A percentile compares a stretch with the other conserved stretches of the same genome.
Evolutionary conservation across 1,140 invertebrate genomes (phyloP).

Genomic region (Drosophila truncata): DNA sequence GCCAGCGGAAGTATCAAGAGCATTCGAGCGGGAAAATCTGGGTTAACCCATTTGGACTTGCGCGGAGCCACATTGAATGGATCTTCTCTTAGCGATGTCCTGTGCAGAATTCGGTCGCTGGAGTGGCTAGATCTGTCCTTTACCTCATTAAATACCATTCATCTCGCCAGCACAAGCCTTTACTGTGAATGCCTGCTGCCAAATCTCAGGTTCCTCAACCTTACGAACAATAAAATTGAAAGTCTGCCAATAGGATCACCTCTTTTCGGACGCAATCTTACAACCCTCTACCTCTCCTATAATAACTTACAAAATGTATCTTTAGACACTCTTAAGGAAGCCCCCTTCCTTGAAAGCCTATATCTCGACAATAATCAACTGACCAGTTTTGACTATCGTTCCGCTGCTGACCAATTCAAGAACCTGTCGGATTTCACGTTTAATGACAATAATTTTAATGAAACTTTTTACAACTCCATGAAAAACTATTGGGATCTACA

Average conservation of each 20-base stretch:
- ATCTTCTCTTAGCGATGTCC: not conserved
- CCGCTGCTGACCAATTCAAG: not conserved
- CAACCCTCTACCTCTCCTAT: not conserved
- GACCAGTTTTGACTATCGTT: not conserved
- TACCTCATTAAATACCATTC: not conserved
- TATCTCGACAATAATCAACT: not conserved
- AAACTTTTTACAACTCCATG: no score
- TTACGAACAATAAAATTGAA: not conserved
- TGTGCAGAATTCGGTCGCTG: not conserved
- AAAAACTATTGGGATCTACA: no score
- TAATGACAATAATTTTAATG: not conserved
- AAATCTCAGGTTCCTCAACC: not conserved
- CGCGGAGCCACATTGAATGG: not conserved
- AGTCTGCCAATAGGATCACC: not conserved
- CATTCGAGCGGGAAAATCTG: not conserved
- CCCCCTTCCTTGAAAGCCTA: not conserved
- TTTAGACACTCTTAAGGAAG: not conserved
- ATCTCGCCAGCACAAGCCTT: not conserved
- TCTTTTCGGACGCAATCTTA: not conserved
- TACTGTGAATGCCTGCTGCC: not conserved
- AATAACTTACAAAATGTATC: not conserved
- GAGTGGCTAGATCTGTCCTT: not conserved
- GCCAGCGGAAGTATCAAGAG: not conserved
- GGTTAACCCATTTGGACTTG: not conserved
- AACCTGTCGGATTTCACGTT: not conserved